These are phyloP conservation scores for Mastacembelus armatus DNA, from an alignment of 2,797 vertebrate species.

Conservation along the genomic window DNA sequence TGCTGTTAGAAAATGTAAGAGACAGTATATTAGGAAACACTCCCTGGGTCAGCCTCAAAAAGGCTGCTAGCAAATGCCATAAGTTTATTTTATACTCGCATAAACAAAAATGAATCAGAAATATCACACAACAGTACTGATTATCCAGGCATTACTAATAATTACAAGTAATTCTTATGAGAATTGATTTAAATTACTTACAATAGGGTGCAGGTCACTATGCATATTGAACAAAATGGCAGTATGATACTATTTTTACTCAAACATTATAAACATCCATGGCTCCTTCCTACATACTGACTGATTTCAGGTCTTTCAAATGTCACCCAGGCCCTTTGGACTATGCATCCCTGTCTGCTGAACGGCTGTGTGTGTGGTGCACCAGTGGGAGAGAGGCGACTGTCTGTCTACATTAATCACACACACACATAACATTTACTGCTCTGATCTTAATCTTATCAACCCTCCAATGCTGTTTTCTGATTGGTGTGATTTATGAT, in stretches of 20 bases:
- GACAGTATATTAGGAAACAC: not conserved
- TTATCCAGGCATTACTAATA: no score
- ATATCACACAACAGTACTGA: no score
- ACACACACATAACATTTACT: conserved; percentile 70
- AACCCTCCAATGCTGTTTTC: conserved; percentile 56
- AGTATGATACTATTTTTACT: conserved; percentile 33
- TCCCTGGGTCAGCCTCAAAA: not conserved
- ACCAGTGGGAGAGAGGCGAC: conserved; percentile 62
- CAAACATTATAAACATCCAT: conserved; percentile 51
- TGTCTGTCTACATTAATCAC: conserved; percentile 74
- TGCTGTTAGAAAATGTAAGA: not conserved
- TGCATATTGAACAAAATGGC: no score
- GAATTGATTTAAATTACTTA: no score
- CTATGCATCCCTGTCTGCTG: conserved; percentile 48
- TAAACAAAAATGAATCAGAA: conserved; percentile 49
- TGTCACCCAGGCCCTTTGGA: conserved; percentile 62
- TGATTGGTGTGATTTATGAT: conserved; percentile 78
- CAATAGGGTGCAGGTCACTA: no score
- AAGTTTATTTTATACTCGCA: conserved; percentile 66
- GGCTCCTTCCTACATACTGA: conserved; percentile 61
- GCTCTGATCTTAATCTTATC: conserved; percentile 80
- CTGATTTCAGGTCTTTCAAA: conserved; percentile 81
- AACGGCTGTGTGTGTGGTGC: conserved; percentile 25
- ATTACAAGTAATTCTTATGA: no score
- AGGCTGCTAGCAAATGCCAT: conserved; percentile 5